Percentiles rank a stretch among this genome's conserved stretches.
Evolutionary conservation across 2,113 vertebrate species (phyloP).

Genomic region (Leptodactylus fuscus): DNA sequence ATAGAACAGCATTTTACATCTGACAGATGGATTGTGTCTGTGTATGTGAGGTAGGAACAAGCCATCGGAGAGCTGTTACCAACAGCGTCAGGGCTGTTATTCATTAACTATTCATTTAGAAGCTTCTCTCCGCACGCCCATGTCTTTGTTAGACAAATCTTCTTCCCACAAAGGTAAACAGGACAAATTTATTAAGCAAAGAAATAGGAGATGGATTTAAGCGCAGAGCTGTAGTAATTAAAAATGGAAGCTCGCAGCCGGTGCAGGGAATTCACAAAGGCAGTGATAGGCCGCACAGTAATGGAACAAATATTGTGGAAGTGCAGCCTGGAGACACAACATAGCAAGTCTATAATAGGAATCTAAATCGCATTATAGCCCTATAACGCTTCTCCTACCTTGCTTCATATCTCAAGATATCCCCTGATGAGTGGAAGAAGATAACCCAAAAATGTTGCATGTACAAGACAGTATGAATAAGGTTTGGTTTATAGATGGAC

Average conservation of each 20-base stretch:
- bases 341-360: too few species aligned
- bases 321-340: neutral
- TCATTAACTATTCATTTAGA: conserved; percentile 55
- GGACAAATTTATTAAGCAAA: conserved; percentile 49
- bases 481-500: too few species aligned
- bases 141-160: conserved; percentile 53
- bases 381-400: too few species aligned
- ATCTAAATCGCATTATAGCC: too few species aligned
- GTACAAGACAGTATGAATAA: too few species aligned
- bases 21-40: conserved; percentile 57
- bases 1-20: conserved; percentile 49
- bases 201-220: conserved; percentile 30
- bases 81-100: conserved; percentile 47
- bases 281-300: too few species aligned
- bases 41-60: conserved; percentile 41
- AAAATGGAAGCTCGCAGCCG: neutral
- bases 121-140: conserved; percentile 52
- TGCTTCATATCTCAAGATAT: too few species aligned
- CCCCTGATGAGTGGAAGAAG: too few species aligned
- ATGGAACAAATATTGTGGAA: too few species aligned
- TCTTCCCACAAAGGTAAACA: conserved; percentile 58
- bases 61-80: conserved; percentile 46
- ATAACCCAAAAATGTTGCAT: too few species aligned
- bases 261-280: conserved; percentile 43
- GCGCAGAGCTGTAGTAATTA: conserved; percentile 38